phyloP scores from a whole-genome alignment of 2,888 invertebrate species.

The Bedellia somnulentella region DNA sequence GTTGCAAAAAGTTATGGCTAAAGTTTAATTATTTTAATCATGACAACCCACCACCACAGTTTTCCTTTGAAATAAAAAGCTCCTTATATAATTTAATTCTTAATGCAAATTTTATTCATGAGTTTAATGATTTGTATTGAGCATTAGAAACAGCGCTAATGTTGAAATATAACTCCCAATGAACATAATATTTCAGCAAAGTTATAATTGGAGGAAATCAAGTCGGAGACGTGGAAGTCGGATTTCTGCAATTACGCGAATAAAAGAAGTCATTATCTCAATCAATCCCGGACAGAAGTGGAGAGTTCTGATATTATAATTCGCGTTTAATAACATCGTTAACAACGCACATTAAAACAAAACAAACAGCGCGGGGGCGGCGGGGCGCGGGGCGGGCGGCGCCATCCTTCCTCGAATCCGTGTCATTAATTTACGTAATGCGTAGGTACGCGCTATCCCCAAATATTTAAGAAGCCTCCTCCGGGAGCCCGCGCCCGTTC shows the following conservation, averaged over 20 bases:
- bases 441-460: constrained; percentile 63
- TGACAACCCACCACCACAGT: no score
- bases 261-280: constrained; percentile 51
- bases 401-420: constrained; percentile 62
- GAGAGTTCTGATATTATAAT: constrained; percentile 35
- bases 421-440: constrained; percentile 63
- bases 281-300: constrained; percentile 29
- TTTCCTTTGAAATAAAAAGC: no score
- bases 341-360: constrained; percentile 60
- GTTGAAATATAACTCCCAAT: constrained; percentile 20
- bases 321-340: constrained; percentile 57
- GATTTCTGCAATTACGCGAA: constrained; percentile 47
- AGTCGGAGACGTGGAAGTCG: constrained; percentile 26
- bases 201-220: constrained; percentile 27
- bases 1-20: no score
- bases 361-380: constrained; percentile 39
- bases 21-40: no score
- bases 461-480: constrained; percentile 63
- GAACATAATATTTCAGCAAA: constrained; percentile 31
- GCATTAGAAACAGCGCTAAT: no score
- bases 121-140: no score
- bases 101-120: no score
- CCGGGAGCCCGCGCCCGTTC: constrained; percentile 54
- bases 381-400: constrained; percentile 31
- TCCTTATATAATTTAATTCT: no score